Evolutionary conservation across 2,797 vertebrate species (phyloP).

Genomic region (Anas georgica): DNA sequence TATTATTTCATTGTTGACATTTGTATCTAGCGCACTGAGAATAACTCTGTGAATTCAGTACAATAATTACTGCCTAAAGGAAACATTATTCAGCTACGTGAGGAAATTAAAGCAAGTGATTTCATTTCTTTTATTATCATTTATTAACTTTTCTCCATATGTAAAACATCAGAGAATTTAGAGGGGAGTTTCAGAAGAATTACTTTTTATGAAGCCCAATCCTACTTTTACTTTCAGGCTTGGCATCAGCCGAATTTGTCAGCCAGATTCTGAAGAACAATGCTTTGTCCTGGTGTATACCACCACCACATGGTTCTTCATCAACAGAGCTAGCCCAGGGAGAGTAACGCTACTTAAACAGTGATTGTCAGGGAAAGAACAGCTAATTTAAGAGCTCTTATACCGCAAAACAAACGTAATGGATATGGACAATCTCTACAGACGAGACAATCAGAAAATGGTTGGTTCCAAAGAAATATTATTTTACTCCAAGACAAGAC

Average conservation of each 20-base stretch:
- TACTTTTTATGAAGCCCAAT: neutral
- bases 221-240: neutral
- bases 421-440: neutral
- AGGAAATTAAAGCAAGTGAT: slow-evolving; percentile 43
- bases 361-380: neutral
- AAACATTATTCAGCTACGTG: slow-evolving; percentile 29
- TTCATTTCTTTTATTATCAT: slow-evolving; percentile 51
- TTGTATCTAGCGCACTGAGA: slow-evolving; percentile 49
- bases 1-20: slow-evolving; percentile 57
- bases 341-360: neutral
- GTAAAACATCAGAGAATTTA: slow-evolving; percentile 23
- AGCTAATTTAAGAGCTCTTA: neutral
- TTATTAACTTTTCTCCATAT: slow-evolving; percentile 53
- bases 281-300: neutral
- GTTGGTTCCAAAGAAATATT: slow-evolving; percentile 25
- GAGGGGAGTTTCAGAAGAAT: slow-evolving; percentile 1
- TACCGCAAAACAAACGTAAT: neutral
- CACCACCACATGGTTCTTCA: neutral
- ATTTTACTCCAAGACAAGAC: neutral
- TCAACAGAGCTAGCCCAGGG: neutral
- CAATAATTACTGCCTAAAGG: slow-evolving; percentile 50
- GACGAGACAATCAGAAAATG: slow-evolving; percentile 8
- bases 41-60: slow-evolving; percentile 41
- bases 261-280: neutral
- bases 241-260: neutral